Base-by-base conservation (phyloP, 2,888 invertebrate species). In the Mystacides longicornis region DNA sequence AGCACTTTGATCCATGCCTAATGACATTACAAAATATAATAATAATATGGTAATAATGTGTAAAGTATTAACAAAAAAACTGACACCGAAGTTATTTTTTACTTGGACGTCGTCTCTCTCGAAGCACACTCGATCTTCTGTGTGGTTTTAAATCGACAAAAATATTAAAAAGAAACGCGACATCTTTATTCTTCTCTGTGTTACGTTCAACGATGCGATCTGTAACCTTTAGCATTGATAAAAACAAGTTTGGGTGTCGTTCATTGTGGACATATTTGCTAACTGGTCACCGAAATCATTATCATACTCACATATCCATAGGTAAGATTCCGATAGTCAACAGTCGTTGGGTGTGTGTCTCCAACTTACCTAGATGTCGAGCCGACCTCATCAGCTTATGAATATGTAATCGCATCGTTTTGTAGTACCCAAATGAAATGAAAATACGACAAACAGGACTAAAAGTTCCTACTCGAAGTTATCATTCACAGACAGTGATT, bases 221-320 rank as follows among this genome's bases (percentile, higher is more conserved):
- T 7, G 37, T 37, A 37, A 37, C 37, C 37, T 37, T 37, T 37
- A 37, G 37, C 37, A 37, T 37, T 37, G 37, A 37, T 37, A 37
- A 37, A 37, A 37, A 37, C 37, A 37, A 37, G 37, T 37, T 37
- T 37, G 37, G 37, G 37, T 37, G 37, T 37, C 37, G 37, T 16
- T 37, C 37, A 16, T 7, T 37, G 37, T 7, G 37, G 37, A 37
- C 37, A 37, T 37, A 37, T 37, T 37, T 37, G 37, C 37, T 14
- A 37, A 37, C 37, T 37, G 37, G 37, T 37, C 37, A 37, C 37
- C 4, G 37, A 37, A 37, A 37, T 37, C 7, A 14, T 14, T 37
- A 37, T 37, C 16, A 14, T 11, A 27, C 5, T 27, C 5, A 27
- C 16, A 37, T 37, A 37, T 37, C 16, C 37, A 37, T n/a, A n/a